phyloP scores from a whole-genome alignment of 2,797 vertebrate species.

The Chaetophractus vellerosus region DNA sequence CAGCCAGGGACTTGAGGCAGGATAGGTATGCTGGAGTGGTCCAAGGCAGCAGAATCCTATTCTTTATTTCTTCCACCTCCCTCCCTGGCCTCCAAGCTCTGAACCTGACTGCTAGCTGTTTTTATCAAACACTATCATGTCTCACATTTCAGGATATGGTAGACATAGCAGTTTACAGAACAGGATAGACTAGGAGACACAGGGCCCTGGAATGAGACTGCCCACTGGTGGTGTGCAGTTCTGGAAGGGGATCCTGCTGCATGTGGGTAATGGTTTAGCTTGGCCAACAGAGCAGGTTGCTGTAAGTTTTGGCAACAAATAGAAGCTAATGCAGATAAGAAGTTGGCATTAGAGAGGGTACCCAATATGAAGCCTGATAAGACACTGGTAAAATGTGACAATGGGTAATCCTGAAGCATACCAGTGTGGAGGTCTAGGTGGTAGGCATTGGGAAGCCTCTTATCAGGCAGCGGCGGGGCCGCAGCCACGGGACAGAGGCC shows the following conservation, averaged over 20 bases:
- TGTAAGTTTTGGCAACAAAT: slow-evolving; percentile 47
- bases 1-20: neutral
- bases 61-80: neutral
- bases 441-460: neutral
- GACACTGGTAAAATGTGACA: slow-evolving; percentile 13
- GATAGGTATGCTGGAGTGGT: neutral
- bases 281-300: neutral
- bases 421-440: neutral
- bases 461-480: no score
- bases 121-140: neutral
- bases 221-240: accelerated
- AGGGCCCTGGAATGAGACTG: neutral
- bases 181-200: neutral
- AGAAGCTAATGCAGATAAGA: slow-evolving; percentile 20
- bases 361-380: neutral
- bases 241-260: neutral
- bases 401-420: neutral
- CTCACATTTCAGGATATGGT: neutral
- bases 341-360: neutral
- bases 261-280: neutral
- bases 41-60: neutral
- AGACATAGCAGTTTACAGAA: neutral
- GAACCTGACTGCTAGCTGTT: neutral
- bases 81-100: neutral
- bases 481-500: neutral